phyloP scores from a whole-genome alignment of 2,888 invertebrate genomes.

The Conchocele bisecta region DNA sequence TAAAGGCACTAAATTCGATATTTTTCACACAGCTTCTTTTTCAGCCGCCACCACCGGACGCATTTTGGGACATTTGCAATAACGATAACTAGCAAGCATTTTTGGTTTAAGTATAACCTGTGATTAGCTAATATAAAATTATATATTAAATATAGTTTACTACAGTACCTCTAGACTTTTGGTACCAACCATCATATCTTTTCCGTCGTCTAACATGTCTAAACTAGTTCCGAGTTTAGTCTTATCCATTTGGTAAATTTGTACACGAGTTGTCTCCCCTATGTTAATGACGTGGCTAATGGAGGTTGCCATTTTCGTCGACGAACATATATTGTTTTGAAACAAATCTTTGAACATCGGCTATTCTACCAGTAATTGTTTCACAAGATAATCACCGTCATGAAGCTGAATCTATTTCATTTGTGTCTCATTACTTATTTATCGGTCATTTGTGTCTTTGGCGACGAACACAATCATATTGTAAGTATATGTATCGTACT shows the following conservation, averaged over 20 bases:
- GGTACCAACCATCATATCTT: too few species aligned
- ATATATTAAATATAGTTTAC: too few species aligned
- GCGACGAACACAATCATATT: conserved; percentile 91
- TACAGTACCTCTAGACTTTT: too few species aligned
- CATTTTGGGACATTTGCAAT: too few species aligned
- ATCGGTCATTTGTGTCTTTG: conserved; percentile 65
- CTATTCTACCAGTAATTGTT: not conserved
- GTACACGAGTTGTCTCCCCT: conserved; percentile 49
- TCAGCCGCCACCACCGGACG: too few species aligned
- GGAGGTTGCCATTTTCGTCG: conserved; percentile 73
- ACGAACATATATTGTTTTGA: conserved; percentile 10
- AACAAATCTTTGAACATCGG: conserved; percentile 26
- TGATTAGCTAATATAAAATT: too few species aligned
- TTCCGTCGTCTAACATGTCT: too few species aligned
- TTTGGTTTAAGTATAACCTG: too few species aligned
- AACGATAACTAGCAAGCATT: too few species aligned
- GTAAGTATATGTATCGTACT: conserved; percentile 85
- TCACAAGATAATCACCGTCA: conserved; percentile 23
- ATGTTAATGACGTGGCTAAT: conserved; percentile 78
- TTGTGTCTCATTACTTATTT: conserved; percentile 45
- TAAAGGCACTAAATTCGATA: too few species aligned
- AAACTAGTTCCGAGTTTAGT: too few species aligned
- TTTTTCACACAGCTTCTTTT: too few species aligned
- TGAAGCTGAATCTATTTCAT: conserved; percentile 51
- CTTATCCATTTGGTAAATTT: not conserved